Evolutionary conservation across 1,140 invertebrate species (phyloP), one percentile per base, ranked within the genome.

Genomic region (Drosophila ercepeae): DNA sequence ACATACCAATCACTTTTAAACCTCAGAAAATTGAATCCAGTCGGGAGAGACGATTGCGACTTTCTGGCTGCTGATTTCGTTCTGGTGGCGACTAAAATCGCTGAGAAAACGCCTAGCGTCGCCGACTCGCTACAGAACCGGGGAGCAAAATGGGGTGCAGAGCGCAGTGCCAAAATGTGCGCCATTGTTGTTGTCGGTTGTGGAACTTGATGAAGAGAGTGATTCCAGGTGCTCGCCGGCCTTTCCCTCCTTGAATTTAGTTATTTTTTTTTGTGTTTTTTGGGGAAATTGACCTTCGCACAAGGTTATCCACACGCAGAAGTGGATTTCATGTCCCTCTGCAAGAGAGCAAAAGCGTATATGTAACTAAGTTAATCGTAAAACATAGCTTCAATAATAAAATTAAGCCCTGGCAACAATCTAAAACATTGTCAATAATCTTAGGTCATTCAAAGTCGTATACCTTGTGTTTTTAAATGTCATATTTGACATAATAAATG

Each of bases 1-100:
- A 84, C 81, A 52, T 88, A 86, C 81, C 81, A 86, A 73, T 64
- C 46, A 75, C 81, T 86, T 60, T 63, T 67, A 19, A 70, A 81
- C 75, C 69, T 75, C 7, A 74, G 8, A 65, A 81, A 76, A 44
- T 81, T 55, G 63, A 81, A 63, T 76, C 76, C 68, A 72, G 59
- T 57, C 48, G 76, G 61, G 51, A 76, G 61, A 34, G 67, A 72
- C 42, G 65, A 39, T 32, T 34, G n/a, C 14, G 67, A 67, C 53
- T 61, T 75, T 82, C 78, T 63, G 78, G 78, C 61, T 65, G 58
- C 68, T 68, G 72, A 46, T 51, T 75, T 42, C 7, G 77, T 78
- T 71, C 74, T 88, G 70, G 81, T 61, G 16, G 69, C 82, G 53
- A 54, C 41, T 32, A 50, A 52, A 58, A 44, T 4, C 59, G 59